These are phyloP conservation scores for Platyscapa corneri DNA, from an alignment of 1,140 invertebrate species.

Conservation along the genomic window DNA sequence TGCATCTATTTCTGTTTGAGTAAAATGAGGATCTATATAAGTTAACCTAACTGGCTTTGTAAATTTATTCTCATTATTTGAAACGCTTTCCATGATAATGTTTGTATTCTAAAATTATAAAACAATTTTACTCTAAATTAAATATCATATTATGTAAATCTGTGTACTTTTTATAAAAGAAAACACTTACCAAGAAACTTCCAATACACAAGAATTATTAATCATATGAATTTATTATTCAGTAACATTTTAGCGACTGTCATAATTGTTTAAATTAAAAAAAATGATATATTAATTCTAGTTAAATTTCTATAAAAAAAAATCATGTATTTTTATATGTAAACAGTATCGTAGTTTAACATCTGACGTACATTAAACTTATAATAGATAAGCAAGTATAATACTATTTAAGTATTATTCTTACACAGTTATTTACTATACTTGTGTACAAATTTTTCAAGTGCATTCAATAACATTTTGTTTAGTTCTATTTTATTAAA, in stretches of 20 bases:
- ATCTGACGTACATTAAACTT: no score
- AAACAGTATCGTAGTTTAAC: neutral
- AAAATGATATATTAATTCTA: neutral
- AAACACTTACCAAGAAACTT: neutral
- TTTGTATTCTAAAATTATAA: constrained; percentile 1
- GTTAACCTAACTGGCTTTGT: constrained; percentile 65
- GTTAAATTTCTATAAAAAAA: neutral
- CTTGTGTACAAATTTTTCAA: no score
- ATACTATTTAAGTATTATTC: no score
- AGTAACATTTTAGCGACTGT: neutral
- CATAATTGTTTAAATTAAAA: neutral
- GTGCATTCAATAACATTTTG: no score
- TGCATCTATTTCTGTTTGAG: constrained; percentile 58
- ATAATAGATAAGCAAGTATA: no score
- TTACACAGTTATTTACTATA: no score
- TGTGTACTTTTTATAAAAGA: neutral
- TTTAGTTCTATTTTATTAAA: no score
- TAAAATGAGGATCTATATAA: constrained; percentile 62
- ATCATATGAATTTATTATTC: neutral
- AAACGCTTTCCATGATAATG: neutral
- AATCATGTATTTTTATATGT: neutral
- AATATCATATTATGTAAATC: neutral
- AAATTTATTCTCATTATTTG: constrained; percentile 20
- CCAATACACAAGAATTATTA: neutral
- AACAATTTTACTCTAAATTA: neutral